A percentile compares a stretch with the other conserved stretches of the same genome.
Evolutionary conservation across 2,797 vertebrate genomes (phyloP).

Genomic region (Pseudocheirus occidentalis): DNA sequence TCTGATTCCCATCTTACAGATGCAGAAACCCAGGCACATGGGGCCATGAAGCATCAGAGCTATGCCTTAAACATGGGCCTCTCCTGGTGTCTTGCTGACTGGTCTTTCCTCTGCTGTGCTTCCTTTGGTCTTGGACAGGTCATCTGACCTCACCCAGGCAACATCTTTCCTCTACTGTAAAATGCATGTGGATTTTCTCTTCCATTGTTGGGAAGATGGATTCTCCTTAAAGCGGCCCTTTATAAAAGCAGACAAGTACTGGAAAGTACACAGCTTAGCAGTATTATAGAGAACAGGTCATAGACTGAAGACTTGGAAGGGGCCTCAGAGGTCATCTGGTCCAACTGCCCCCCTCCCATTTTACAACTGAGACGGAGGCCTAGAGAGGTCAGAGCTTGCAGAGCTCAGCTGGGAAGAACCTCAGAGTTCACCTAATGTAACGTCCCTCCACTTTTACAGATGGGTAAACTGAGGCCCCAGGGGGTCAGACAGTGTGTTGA

Average conservation of each 20-base stretch:
- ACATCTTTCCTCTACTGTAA: slow-evolving; percentile 64
- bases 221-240: slow-evolving; percentile 51
- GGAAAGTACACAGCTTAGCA: slow-evolving; percentile 41
- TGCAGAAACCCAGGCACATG: not conserved
- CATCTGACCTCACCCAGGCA: slow-evolving; percentile 22
- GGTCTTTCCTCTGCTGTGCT: not conserved
- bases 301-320: not conserved
- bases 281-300: not conserved
- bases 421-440: not conserved
- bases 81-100: not conserved
- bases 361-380: not conserved
- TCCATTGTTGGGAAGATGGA: slow-evolving; percentile 58
- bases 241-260: slow-evolving; percentile 16
- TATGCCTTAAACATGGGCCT: not conserved
- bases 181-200: slow-evolving; percentile 59
- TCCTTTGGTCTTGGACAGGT: not conserved
- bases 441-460: not conserved
- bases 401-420: not conserved
- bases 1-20: not conserved
- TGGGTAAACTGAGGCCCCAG: not conserved
- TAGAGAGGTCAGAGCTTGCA: not conserved
- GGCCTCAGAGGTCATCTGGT: not conserved
- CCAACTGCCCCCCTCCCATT: not conserved
- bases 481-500: not conserved
- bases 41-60: not conserved